Conservation (phyloP, 2,113 vertebrate genomes). For the Mixornis gularis region DNA sequence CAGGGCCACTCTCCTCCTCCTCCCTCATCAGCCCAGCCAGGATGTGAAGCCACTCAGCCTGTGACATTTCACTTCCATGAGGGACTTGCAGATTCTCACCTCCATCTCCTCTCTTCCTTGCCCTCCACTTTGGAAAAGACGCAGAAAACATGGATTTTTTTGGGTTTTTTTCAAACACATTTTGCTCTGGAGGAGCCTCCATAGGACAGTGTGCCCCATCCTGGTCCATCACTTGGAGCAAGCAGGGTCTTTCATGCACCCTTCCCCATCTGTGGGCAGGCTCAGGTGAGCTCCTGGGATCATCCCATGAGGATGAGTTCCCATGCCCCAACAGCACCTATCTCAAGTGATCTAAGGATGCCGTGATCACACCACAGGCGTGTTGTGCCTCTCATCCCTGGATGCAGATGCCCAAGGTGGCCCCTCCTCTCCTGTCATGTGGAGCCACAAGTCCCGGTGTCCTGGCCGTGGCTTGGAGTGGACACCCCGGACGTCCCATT, state of each 20-base stretch:
- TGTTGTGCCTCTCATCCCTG: background rate
- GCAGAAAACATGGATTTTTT: background rate
- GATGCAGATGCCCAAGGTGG: background rate
- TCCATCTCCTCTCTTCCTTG: background rate
- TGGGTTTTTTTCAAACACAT: background rate
- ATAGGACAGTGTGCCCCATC: background rate
- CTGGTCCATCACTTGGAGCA: background rate
- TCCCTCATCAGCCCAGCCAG: background rate
- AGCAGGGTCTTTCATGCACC: background rate
- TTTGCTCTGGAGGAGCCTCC: background rate
- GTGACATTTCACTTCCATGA: background rate
- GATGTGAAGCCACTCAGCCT: accelerated
- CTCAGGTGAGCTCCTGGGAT: background rate
- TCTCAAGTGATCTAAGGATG: background rate
- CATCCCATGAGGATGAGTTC: accelerated
- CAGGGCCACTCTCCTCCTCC: background rate
- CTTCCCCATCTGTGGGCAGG: accelerated
- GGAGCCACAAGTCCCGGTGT: background rate
- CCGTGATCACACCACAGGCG: accelerated
- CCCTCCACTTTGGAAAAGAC: background rate
- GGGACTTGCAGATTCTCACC: background rate
- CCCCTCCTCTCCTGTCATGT: background rate
- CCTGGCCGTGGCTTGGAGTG: accelerated
- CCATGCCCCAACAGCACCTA: background rate
- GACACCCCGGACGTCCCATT: background rate